These are phyloP conservation scores for Paratrypauchen microcephalus DNA, from an alignment of 2,797 vertebrate genomes.

Conservation along the genomic window DNA sequence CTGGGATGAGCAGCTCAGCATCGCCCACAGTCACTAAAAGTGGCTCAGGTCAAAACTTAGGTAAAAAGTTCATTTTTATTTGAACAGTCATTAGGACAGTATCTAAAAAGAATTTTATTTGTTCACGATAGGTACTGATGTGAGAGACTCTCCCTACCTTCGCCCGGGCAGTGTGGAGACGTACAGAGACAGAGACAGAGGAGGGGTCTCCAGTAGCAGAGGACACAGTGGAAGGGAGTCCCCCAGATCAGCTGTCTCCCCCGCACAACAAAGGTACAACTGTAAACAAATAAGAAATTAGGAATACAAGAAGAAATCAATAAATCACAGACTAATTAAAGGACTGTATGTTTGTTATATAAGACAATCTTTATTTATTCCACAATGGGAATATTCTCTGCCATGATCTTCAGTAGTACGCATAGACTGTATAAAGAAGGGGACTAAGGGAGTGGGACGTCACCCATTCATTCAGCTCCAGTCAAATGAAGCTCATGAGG, in stretches of 20 bases:
- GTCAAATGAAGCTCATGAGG: too few relatives aligned
- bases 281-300: background rate
- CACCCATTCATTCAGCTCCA: too few relatives aligned
- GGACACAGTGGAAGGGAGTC: conserved; percentile 85
- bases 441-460: too few relatives aligned
- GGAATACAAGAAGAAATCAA: background rate
- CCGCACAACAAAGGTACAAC: conserved; percentile 79
- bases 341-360: background rate
- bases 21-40: conserved; percentile 78
- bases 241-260: conserved; percentile 78
- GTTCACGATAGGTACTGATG: conserved; percentile 77
- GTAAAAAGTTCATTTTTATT: conserved; percentile 51
- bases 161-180: conserved; percentile 81
- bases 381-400: too few relatives aligned
- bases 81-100: background rate
- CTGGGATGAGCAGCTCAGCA: conserved; percentile 70
- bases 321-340: background rate
- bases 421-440: too few relatives aligned
- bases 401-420: too few relatives aligned
- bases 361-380: too few relatives aligned
- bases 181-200: conserved; percentile 80
- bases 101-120: background rate
- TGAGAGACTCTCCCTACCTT: conserved; percentile 82
- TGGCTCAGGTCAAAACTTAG: conserved; percentile 78
- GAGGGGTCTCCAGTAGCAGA: conserved; percentile 74